These are phyloP conservation scores for Dicentrarchus labrax DNA, from an alignment of 2,113 vertebrate species.

Conservation along the genomic window DNA sequence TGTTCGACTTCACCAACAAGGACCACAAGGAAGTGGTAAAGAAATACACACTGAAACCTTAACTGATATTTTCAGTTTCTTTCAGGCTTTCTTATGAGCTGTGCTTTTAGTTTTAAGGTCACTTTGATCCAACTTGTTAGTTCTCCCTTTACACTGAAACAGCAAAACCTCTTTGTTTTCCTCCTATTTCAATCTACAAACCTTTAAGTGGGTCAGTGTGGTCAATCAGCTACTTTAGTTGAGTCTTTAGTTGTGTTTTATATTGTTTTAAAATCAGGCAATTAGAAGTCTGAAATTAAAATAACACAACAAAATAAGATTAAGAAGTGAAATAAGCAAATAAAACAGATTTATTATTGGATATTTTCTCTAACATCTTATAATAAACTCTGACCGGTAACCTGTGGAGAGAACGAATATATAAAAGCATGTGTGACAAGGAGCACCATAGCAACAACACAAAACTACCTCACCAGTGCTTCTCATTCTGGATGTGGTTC, in stretches of 20 bases:
- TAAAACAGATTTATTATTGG: too few relatives aligned
- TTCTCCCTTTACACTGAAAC: not conserved
- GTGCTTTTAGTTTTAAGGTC: too few relatives aligned
- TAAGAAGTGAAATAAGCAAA: too few relatives aligned
- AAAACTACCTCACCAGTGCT: not conserved
- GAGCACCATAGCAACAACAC: not conserved
- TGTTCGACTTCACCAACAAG: constrained; percentile 82
- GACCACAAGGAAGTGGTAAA: constrained; percentile 85
- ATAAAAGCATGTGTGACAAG: too few relatives aligned
- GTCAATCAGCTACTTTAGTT: too few relatives aligned
- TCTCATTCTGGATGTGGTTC: not conserved
- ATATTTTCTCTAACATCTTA: too few relatives aligned
- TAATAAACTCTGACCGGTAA: not conserved
- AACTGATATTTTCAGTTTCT: not conserved
- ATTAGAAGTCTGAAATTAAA: not conserved
- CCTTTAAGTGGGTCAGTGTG: too few relatives aligned
- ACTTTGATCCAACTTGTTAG: too few relatives aligned
- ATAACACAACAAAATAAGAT: not conserved
- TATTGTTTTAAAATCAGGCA: not conserved
- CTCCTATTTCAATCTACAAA: too few relatives aligned
- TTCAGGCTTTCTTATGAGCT: not conserved
- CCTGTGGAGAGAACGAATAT: too few relatives aligned
- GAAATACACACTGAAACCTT: not conserved
- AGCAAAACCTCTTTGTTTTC: not conserved
- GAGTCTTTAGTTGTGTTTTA: too few relatives aligned